These are phyloP conservation scores for Eurosta solidaginis DNA, from an alignment of 1,140 invertebrate genomes.

Conservation along the genomic window DNA sequence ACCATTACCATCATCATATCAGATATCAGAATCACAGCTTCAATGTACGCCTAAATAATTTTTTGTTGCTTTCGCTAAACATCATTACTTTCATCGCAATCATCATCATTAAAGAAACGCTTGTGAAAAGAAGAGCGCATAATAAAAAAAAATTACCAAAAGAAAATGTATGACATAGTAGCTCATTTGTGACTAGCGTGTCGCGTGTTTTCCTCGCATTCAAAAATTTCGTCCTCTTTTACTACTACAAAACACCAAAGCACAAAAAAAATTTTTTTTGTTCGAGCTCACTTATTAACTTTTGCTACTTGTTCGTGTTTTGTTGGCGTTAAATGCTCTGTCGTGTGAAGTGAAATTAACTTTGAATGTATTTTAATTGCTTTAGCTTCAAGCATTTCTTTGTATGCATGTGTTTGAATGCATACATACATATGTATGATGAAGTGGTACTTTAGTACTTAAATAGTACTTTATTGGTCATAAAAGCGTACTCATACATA, in stretches of 20 bases:
- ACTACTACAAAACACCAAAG: background rate
- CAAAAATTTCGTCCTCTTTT: background rate
- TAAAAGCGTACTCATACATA: background rate
- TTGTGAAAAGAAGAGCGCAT: background rate
- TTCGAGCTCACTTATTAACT: background rate
- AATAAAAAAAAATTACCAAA: background rate
- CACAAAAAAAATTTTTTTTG: background rate
- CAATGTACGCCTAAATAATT: background rate
- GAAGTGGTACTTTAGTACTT: background rate
- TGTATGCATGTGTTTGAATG: too few species aligned
- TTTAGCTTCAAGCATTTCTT: background rate
- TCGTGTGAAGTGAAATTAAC: constrained; percentile 27
- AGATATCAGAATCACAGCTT: background rate
- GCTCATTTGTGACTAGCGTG: background rate
- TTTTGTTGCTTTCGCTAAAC: background rate
- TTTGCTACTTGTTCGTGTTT: background rate
- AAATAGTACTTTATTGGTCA: background rate
- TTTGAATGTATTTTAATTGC: constrained; percentile 25
- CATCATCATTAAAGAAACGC: background rate
- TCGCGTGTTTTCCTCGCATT: background rate
- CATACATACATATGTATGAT: too few species aligned
- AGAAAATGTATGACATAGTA: background rate
- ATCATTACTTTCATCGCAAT: background rate
- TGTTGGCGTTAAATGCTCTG: background rate
- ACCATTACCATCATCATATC: background rate